These are phyloP conservation scores for Uria lomvia DNA, from an alignment of 2,113 vertebrate genomes.

Conservation along the genomic window DNA sequence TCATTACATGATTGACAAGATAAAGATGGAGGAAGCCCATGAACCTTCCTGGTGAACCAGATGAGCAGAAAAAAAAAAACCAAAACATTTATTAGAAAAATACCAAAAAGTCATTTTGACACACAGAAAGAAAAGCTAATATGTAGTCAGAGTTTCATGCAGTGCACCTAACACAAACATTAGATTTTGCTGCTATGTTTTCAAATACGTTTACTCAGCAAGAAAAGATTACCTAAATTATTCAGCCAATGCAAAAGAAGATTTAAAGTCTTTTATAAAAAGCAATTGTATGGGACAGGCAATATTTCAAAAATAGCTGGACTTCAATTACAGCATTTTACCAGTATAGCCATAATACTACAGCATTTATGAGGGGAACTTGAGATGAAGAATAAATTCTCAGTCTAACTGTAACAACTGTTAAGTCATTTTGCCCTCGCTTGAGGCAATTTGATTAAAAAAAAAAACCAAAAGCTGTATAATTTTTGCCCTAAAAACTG, in stretches of 20 bases:
- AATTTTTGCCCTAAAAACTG: slow-evolving; percentile 3
- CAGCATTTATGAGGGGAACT: neutral
- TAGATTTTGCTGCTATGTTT: neutral
- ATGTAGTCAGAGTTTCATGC: neutral
- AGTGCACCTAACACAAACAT: neutral
- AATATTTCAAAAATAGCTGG: neutral
- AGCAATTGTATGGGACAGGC: neutral
- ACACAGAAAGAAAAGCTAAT: neutral
- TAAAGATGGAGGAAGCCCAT: slow-evolving; percentile 58
- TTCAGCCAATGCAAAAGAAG: neutral
- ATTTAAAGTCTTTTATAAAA: neutral
- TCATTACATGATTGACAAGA: slow-evolving; percentile 14
- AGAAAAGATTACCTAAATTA: neutral
- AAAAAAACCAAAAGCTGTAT: neutral
- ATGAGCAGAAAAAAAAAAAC: slow-evolving; percentile 57
- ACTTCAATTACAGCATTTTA: neutral
- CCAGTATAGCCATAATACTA: neutral
- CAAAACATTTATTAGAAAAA: neutral
- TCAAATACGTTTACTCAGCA: neutral
- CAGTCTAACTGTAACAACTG: neutral
- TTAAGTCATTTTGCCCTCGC: neutral
- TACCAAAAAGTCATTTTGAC: slow-evolving; percentile 19
- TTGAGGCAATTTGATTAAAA: neutral
- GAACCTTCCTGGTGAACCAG: slow-evolving; percentile 65
- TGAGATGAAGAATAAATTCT: neutral